phyloP scores from a whole-genome alignment of 2,797 vertebrate genomes.

The Pseudomugil gertrudae region DNA sequence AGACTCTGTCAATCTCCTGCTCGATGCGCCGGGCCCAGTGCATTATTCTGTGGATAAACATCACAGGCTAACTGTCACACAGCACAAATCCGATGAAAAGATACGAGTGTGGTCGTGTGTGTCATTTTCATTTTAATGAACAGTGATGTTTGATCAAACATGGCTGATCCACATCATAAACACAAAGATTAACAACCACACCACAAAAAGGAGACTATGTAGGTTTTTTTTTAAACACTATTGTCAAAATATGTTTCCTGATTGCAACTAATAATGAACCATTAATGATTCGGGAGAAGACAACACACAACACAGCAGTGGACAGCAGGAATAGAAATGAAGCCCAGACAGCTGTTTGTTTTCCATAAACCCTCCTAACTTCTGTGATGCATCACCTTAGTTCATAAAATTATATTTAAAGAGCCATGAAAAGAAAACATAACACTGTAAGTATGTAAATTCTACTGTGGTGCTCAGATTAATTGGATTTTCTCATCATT shows the following conservation, averaged over 20 bases:
- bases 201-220: neutral
- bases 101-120: conserved; percentile 8
- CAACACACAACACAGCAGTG: neutral
- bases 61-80: conserved; percentile 60
- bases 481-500: conserved; percentile 5
- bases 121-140: conserved; percentile 23
- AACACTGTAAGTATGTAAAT: conserved; percentile 18
- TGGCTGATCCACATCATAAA: neutral
- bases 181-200: conserved; percentile 4
- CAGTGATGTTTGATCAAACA: conserved; percentile 7
- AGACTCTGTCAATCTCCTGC: conserved; percentile 97
- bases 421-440: conserved; percentile 11
- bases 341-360: neutral
- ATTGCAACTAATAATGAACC: neutral
- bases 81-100: conserved; percentile 27
- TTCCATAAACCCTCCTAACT: neutral
- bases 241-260: neutral
- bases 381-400: conserved; percentile 23
- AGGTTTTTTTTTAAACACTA: neutral
- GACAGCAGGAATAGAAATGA: neutral
- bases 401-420: conserved; percentile 9
- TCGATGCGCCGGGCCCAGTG: conserved; percentile 97
- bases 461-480: conserved; percentile 6
- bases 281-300: neutral
- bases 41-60: conserved; percentile 90